Conservation (phyloP, 35 echinoderm and acorn worm genomes). For the Apostichopus parvimensis region DNA sequence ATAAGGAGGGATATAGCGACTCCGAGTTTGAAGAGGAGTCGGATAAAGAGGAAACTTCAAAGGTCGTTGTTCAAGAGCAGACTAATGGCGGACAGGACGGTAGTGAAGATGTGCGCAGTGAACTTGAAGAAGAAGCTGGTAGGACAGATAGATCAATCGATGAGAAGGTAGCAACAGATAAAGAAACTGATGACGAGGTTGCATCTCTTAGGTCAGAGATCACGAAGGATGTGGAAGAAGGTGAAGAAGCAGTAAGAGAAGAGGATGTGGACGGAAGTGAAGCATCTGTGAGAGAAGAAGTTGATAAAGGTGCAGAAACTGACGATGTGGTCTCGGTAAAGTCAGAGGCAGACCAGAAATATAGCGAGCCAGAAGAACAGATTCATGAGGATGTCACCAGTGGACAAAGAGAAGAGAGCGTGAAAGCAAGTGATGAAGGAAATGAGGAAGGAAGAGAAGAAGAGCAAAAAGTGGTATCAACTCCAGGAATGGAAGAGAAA, state of each 20-base stretch:
- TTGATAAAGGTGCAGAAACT: constrained; percentile 7
- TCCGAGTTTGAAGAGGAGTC: constrained; percentile 80
- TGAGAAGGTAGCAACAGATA: background rate
- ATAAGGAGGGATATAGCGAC: constrained; percentile 56
- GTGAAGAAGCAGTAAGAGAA: constrained; percentile 1
- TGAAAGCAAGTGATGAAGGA: constrained; percentile 5
- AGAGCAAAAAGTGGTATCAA: background rate
- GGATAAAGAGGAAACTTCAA: constrained; percentile 46
- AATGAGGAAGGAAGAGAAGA: constrained; percentile 28
- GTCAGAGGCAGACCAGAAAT: background rate
- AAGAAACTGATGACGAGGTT: constrained; percentile 21
- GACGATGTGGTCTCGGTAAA: background rate
- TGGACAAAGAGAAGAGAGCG: constrained; percentile 32
- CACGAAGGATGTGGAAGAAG: constrained; percentile 10
- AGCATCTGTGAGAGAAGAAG: background rate
- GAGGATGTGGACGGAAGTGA: constrained; percentile 7
- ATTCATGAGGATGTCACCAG: background rate
- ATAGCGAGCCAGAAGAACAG: background rate
- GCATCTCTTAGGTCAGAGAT: constrained; percentile 10
- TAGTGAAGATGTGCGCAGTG: background rate
- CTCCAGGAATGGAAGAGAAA: background rate
- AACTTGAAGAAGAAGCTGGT: constrained; percentile 36
- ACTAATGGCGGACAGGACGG: background rate
- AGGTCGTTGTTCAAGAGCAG: background rate
- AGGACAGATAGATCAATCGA: background rate